phyloP scores from a whole-genome alignment of 2,888 invertebrate genomes.

The Lasiommata megera region DNA sequence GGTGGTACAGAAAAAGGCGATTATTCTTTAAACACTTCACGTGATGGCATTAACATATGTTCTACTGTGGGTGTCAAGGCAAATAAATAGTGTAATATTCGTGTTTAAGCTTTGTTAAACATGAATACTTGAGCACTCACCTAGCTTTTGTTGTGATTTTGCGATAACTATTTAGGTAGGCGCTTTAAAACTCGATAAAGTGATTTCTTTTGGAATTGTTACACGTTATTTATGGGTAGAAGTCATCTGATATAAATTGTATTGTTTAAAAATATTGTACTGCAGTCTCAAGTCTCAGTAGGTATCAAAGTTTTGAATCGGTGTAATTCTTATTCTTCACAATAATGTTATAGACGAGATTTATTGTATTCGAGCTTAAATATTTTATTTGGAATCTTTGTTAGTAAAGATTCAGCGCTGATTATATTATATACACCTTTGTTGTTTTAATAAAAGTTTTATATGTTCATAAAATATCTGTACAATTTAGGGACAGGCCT shows the following conservation, averaged over 20 bases:
- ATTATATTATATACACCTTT: too few relatives aligned
- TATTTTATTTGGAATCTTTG: too few relatives aligned
- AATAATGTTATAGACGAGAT: neutral
- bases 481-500: too few relatives aligned
- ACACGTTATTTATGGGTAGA: constrained; percentile 8
- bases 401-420: too few relatives aligned
- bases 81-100: constrained; percentile 30
- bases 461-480: too few relatives aligned
- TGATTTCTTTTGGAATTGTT: constrained; percentile 11
- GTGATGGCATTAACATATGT: constrained; percentile 25
- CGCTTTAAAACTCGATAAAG: constrained; percentile 7
- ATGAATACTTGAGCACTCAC: constrained; percentile 17
- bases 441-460: too few relatives aligned
- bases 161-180: constrained; percentile 20
- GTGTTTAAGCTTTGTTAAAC: constrained; percentile 26
- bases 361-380: too few relatives aligned
- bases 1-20: neutral
- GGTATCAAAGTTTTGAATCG: neutral
- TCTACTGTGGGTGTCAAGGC: constrained; percentile 26
- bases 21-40: neutral
- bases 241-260: constrained; percentile 15
- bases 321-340: neutral
- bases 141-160: constrained; percentile 25
- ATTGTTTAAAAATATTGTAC: constrained; percentile 9
- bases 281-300: neutral